Base-by-base conservation (phyloP, 2,113 vertebrate genomes). In the Chlorodrepanis virens region DNA sequence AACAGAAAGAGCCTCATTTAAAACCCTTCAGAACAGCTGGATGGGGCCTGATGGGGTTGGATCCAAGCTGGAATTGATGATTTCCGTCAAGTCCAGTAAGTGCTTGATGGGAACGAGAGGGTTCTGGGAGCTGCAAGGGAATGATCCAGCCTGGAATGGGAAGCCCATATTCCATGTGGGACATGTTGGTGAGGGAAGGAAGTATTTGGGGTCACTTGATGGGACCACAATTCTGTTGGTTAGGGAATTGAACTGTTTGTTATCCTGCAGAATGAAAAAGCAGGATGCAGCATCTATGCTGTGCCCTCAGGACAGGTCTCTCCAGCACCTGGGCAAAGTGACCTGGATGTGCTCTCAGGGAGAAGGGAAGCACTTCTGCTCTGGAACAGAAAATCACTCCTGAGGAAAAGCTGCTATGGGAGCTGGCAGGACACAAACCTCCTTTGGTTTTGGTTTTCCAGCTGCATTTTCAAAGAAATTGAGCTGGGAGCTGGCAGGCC, bases 1-100 rank as follows among this genome's bases (percentile, higher is more conserved):
- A 29, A 83, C 87, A 96, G 94, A 97, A 96, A 97, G 94, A 90
- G 35, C 9, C 70, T 67, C 91, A 94, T 96, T 97, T 76, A 97
- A 92, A 40, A 76, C 67, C 45, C 86, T 96, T 93, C 60, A 88
- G 94, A 97, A 95, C 61, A 97, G 96, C 95, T 83, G 93, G 85
- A 74, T 33, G 24, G 67, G 72, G 80, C 76, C 52, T 3, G 35
- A 10, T 39, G 87, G 72, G 77, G 74, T 27, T 92, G 53, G 89
- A 68, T 93, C 87, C 83, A 78, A 86, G 85, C 72, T 77, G 45
- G 83, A 70, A 91, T 65, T 69, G 71, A 65, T 74, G 77, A 29
- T 92, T 97, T 94, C 95, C 2, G 0, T 84, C 56, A 57, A 78
- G 54, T 63, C 80, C 89, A 64, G 50, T 63, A 53, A 61, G 72